These are phyloP conservation scores for Marronus borbonicus DNA, from an alignment of 2,888 invertebrate genomes.

Conservation along the genomic window DNA sequence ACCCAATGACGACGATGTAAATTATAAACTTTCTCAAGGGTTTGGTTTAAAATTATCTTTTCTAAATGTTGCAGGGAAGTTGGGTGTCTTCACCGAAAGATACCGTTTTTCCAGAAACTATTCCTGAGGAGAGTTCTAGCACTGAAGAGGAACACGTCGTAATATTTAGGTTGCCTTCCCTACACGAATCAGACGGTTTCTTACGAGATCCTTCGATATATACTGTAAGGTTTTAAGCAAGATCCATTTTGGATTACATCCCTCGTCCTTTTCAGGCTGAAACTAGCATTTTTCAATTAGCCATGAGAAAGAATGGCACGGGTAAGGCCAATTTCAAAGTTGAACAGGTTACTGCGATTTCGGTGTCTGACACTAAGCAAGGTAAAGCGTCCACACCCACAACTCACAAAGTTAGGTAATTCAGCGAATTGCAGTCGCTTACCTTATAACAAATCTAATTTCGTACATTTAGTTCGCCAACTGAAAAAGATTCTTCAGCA, in stretches of 20 bases:
- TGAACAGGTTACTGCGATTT: slow-evolving; percentile 71
- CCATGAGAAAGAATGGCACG: slow-evolving; percentile 71
- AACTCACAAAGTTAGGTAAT: slow-evolving; percentile 77
- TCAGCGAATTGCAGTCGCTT: neutral
- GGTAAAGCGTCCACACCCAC: slow-evolving; percentile 72
- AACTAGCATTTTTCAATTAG: slow-evolving; percentile 83
- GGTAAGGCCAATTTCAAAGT: slow-evolving; percentile 71
- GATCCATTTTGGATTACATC: neutral
- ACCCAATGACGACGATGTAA: slow-evolving; percentile 75
- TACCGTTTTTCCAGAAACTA: slow-evolving; percentile 91
- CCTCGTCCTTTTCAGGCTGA: slow-evolving; percentile 74
- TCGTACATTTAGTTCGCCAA: slow-evolving; percentile 72
- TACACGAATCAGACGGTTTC: slow-evolving; percentile 80
- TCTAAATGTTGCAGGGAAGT: slow-evolving; percentile 71
- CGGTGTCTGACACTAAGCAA: slow-evolving; percentile 67
- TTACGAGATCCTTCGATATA: slow-evolving; percentile 86
- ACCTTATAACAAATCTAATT: neutral
- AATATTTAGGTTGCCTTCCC: slow-evolving; percentile 87
- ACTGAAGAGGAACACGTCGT: slow-evolving; percentile 94
- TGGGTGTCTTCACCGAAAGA: slow-evolving; percentile 93
- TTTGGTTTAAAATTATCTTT: slow-evolving; percentile 14
- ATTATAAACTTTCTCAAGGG: slow-evolving; percentile 30
- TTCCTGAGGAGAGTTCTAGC: slow-evolving; percentile 93
- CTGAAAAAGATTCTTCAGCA: slow-evolving; percentile 86
- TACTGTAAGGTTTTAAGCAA: slow-evolving; percentile 73